A percentile compares a stretch with the other conserved stretches of the same genome.
These are phyloP conservation scores for Syngnathus rostellatus DNA, from an alignment of 2,797 vertebrate genomes.

Conservation along the genomic window DNA sequence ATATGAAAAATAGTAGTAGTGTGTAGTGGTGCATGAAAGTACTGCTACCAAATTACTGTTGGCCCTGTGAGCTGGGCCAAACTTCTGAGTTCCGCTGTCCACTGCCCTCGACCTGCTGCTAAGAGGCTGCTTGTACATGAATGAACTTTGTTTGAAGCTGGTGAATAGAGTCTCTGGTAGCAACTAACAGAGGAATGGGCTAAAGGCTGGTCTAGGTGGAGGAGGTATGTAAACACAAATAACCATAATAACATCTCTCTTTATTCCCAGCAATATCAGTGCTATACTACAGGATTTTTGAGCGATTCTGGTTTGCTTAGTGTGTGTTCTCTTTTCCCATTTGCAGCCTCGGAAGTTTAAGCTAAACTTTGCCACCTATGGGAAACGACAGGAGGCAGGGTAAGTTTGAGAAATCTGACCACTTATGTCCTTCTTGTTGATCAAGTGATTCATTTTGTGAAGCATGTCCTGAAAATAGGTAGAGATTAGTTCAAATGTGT, in stretches of 20 bases:
- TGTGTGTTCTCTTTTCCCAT: conserved; percentile 31
- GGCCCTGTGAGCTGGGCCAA: conserved; percentile 32
- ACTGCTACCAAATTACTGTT: conserved; percentile 1
- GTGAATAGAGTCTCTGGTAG: conserved; percentile 74
- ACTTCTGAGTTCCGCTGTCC: conserved; percentile 60
- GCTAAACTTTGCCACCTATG: conserved; percentile 78
- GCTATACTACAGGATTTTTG: conserved; percentile 56
- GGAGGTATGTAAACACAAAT: conserved; percentile 72
- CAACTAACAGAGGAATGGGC: conserved; percentile 74
- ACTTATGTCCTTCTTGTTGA: background rate
- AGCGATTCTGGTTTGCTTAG: conserved; percentile 28
- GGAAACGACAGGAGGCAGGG: conserved; percentile 75
- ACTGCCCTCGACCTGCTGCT: conserved; percentile 53
- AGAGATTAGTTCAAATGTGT: background rate
- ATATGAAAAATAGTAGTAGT: background rate
- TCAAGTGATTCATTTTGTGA: background rate
- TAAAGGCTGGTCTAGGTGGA: conserved; percentile 73
- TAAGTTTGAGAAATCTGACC: conserved; percentile 35
- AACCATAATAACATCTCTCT: conserved; percentile 59
- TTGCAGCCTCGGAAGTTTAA: conserved; percentile 77
- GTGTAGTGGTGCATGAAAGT: background rate
- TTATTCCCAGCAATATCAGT: conserved; percentile 63
- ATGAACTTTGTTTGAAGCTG: conserved; percentile 74
- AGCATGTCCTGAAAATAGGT: background rate
- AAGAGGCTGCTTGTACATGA: conserved; percentile 63